phyloP scores from a whole-genome alignment of 2,797 vertebrate species.

The Coregonus ussuriensis region DNA sequence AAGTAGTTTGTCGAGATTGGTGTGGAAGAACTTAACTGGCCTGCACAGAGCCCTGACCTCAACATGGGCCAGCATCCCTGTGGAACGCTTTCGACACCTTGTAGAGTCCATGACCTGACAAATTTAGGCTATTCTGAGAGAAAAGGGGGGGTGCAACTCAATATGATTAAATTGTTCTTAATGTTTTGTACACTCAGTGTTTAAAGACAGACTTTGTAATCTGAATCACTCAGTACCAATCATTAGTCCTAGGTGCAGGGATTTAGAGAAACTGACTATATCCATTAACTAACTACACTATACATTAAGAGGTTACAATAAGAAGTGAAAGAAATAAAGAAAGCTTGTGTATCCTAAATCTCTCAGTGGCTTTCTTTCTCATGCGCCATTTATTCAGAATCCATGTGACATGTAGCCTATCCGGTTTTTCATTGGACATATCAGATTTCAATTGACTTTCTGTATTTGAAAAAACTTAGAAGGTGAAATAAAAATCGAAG shows the following conservation, averaged over 20 bases:
- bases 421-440: neutral
- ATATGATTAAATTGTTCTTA: no score
- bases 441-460: neutral
- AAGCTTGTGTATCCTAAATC: neutral
- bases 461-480: neutral
- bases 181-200: neutral
- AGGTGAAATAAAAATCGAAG: no score
- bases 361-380: neutral
- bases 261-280: constrained; percentile 57
- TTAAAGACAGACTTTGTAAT: constrained; percentile 2
- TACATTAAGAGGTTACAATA: constrained; percentile 53
- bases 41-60: no score
- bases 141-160: no score
- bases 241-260: constrained; percentile 29
- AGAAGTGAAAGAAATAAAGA: constrained; percentile 31
- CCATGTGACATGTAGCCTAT: neutral
- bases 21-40: no score
- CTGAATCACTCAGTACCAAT: constrained; percentile 50
- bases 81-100: no score
- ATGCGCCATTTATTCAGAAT: neutral
- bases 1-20: no score
- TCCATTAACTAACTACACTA: constrained; percentile 47
- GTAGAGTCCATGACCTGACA: no score
- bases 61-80: no score
- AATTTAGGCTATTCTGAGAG: no score